A percentile compares a stretch with the other conserved stretches of the same genome.
These are phyloP conservation scores for Dynastes tityus DNA, from an alignment of 2,888 invertebrate genomes.

Conservation along the genomic window DNA sequence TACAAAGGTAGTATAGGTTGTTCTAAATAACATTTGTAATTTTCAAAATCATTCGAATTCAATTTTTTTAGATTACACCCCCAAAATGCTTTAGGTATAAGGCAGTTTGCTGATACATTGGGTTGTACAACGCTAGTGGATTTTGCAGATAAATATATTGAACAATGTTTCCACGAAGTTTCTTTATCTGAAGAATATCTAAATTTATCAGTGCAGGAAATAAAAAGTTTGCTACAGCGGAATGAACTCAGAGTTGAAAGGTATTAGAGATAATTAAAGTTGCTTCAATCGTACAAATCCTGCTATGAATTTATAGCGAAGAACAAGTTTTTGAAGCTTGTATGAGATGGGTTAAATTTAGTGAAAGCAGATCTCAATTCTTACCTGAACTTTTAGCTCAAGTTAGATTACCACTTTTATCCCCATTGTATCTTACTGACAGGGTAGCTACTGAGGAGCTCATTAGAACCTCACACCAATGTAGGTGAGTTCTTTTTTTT, in stretches of 20 bases:
- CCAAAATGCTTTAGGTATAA: slow-evolving; percentile 85
- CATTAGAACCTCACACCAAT: slow-evolving; percentile 83
- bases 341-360: slow-evolving; percentile 85
- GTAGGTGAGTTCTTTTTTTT: slow-evolving; percentile 72
- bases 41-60: background rate
- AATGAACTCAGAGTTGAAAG: slow-evolving; percentile 84
- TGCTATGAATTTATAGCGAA: slow-evolving; percentile 71
- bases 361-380: slow-evolving; percentile 74
- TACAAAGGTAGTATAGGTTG: slow-evolving; percentile 74
- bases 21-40: slow-evolving; percentile 9
- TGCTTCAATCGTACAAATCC: slow-evolving; percentile 7
- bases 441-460: slow-evolving; percentile 85
- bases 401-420: slow-evolving; percentile 85
- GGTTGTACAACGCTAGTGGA: slow-evolving; percentile 81
- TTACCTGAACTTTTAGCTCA: slow-evolving; percentile 82
- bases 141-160: slow-evolving; percentile 85
- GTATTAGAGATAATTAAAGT: slow-evolving; percentile 54
- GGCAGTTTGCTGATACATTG: slow-evolving; percentile 86
- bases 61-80: slow-evolving; percentile 78
- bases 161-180: slow-evolving; percentile 85
- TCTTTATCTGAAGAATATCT: slow-evolving; percentile 85
- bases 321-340: slow-evolving; percentile 90
- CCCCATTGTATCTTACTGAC: slow-evolving; percentile 87
- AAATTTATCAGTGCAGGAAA: slow-evolving; percentile 75
- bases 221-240: slow-evolving; percentile 80